These are phyloP conservation scores for Platysteira castanea DNA, from an alignment of 2,113 vertebrate genomes.

Conservation along the genomic window DNA sequence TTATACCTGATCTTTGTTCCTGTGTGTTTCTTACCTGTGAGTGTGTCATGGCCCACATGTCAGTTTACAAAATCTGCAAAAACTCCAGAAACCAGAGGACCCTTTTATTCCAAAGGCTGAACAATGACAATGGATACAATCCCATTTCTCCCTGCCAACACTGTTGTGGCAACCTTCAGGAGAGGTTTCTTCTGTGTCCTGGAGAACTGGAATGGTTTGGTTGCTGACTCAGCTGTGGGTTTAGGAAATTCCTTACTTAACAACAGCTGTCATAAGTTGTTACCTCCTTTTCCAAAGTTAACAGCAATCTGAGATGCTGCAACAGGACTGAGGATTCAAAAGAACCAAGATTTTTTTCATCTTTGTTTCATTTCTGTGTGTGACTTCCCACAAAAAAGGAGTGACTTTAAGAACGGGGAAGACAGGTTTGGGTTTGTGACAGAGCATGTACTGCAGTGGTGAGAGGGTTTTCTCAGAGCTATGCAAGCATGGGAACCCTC, in stretches of 20 bases:
- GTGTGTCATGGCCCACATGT: rapidly evolving
- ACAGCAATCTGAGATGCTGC: neutral
- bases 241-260: neutral
- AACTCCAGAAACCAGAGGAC: neutral
- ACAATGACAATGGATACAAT: rapidly evolving
- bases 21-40: neutral
- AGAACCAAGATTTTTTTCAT: neutral
- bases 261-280: neutral
- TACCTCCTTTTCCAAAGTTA: neutral
- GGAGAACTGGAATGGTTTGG: rapidly evolving
- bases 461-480: neutral
- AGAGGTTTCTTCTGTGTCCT: neutral
- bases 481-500: neutral
- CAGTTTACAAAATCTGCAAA: neutral
- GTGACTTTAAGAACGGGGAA: neutral
- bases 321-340: neutral
- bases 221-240: neutral
- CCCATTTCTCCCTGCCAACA: rapidly evolving
- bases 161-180: neutral
- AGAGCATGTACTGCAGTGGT: neutral
- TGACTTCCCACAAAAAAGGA: neutral
- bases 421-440: neutral
- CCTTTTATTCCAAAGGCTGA: neutral
- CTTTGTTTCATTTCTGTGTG: neutral
- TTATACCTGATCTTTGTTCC: neutral